phyloP scores from a whole-genome alignment of 2,888 invertebrate genomes.

The Mythimna ferrago region DNA sequence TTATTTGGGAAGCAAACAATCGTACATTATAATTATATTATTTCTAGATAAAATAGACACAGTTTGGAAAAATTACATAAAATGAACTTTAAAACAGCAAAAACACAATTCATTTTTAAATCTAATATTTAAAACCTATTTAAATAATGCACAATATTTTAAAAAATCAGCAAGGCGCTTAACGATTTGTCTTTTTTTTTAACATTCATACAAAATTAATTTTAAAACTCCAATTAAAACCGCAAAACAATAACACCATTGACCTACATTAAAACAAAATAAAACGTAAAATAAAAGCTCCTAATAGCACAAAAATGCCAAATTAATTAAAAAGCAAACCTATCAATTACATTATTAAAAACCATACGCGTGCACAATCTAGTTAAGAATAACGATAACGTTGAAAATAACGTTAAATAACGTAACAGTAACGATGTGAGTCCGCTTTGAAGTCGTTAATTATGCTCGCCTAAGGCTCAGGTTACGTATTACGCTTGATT shows the following conservation, averaged over 20 bases:
- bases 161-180: no score
- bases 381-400: constrained; percentile 45
- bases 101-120: no score
- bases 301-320: constrained; percentile 9
- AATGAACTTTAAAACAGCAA: no score
- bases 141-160: no score
- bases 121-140: no score
- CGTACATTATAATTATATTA: no score
- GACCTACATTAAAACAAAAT: constrained; percentile 2
- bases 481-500: constrained; percentile 59
- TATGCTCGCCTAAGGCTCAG: constrained; percentile 55
- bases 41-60: no score
- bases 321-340: constrained; percentile 32
- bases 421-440: constrained; percentile 42
- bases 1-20: no score
- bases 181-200: no score
- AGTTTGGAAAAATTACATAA: no score
- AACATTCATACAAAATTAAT: not conserved
- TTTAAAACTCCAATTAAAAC: not conserved
- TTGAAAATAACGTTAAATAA: constrained; percentile 38
- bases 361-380: constrained; percentile 38
- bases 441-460: constrained; percentile 66
- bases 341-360: constrained; percentile 69
- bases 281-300: not conserved
- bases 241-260: not conserved